phyloP scores from a whole-genome alignment of 2,113 vertebrate genomes.

The Bombycilla garrulus region DNA sequence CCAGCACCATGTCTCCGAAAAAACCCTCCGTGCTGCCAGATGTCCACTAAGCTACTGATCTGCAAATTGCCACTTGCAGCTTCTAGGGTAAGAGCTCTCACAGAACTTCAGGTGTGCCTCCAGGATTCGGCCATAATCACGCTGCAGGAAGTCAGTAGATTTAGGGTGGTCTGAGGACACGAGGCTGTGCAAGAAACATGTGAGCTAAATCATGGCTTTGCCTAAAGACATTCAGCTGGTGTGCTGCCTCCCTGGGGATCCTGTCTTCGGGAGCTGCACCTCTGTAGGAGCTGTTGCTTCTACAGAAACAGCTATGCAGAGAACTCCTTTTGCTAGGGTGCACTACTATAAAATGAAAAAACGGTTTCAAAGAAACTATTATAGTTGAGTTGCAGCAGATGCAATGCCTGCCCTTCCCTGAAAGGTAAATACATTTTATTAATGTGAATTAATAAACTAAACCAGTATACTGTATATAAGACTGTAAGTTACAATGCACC shows the following conservation, averaged over 20 bases:
- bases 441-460: not conserved
- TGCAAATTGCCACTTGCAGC: not conserved
- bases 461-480: not conserved
- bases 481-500: not conserved
- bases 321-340: not conserved
- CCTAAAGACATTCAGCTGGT: not conserved
- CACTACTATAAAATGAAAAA: not conserved
- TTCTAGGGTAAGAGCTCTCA: not conserved
- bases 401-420: not conserved
- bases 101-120: not conserved
- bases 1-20: not conserved
- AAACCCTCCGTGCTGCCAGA: not conserved
- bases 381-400: not conserved
- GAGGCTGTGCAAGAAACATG: not conserved
- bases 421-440: not conserved
- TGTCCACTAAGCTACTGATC: not conserved
- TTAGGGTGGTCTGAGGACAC: not conserved
- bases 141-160: not conserved
- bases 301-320: not conserved
- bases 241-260: not conserved
- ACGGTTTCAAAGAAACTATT: not conserved
- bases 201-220: not conserved
- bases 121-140: not conserved
- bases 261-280: not conserved
- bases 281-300: not conserved